These are phyloP conservation scores for Pristionchus exspectatus DNA, from an alignment of 2,888 invertebrate genomes.

Conservation along the genomic window DNA sequence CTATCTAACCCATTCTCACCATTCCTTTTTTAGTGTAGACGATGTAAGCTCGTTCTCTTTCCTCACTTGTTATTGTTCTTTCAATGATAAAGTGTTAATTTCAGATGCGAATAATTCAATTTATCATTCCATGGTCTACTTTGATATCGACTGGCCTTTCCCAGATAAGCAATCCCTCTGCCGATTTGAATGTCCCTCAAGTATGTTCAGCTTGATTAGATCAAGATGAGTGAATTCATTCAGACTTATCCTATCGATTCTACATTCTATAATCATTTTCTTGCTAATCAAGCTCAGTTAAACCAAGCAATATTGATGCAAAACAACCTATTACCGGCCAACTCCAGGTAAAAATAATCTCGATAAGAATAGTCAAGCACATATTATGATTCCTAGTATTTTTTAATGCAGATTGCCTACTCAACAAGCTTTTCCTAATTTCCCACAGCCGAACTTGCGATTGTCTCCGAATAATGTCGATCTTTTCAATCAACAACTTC, in stretches of 20 bases:
- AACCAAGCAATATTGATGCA: constrained; percentile 16
- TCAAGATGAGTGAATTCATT: not conserved
- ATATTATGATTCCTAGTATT: too few species aligned
- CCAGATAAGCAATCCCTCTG: not conserved
- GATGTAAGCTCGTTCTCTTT: not conserved
- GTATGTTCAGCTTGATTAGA: not conserved
- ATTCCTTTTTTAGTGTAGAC: not conserved
- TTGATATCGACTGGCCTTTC: not conserved
- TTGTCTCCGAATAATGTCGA: not conserved
- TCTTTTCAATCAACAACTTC: constrained; percentile 23
- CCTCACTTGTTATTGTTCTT: not conserved
- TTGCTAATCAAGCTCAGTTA: constrained; percentile 33
- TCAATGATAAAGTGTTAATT: not conserved
- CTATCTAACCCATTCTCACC: not conserved
- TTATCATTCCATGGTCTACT: constrained; percentile 15
- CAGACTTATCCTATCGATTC: not conserved
- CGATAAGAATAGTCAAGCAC: not conserved
- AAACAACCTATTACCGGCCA: not conserved
- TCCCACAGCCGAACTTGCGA: constrained; percentile 2
- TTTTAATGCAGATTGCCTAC: not conserved
- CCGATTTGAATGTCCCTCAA: not conserved
- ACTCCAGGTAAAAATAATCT: not conserved
- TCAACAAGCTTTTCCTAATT: not conserved
- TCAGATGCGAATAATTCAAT: constrained; percentile 43
- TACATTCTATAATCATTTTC: constrained; percentile 40